Evolutionary conservation across 2,888 invertebrate species (phyloP).

Genomic region (Pristionchus arcanus): DNA sequence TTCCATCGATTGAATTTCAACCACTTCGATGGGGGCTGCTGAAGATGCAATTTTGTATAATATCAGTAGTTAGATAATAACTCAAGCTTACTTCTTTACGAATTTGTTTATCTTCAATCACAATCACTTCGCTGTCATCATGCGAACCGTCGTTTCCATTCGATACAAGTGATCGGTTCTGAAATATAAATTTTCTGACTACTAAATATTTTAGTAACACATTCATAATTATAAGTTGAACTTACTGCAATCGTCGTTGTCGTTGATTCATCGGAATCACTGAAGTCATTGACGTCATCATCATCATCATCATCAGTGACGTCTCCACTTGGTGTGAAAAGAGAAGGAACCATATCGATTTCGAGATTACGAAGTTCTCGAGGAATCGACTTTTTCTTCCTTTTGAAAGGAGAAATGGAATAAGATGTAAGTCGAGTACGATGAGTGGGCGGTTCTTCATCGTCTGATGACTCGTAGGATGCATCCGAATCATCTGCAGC

Average conservation of each 20-base stretch:
- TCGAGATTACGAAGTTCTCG: neutral
- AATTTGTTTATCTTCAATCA: neutral
- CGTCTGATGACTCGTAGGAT: too few species aligned
- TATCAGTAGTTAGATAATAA: neutral
- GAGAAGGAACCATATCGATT: neutral
- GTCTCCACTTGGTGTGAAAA: too few species aligned
- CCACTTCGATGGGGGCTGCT: neutral
- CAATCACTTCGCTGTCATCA: neutral
- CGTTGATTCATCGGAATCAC: neutral
- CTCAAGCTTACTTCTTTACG: neutral
- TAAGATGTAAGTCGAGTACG: too few species aligned
- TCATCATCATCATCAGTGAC: neutral
- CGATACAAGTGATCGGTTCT: neutral
- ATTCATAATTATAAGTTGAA: neutral
- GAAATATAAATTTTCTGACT: too few species aligned
- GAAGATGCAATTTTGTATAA: neutral
- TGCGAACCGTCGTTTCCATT: too few species aligned
- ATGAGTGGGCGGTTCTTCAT: too few species aligned
- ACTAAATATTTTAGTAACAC: neutral
- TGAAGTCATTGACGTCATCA: neutral
- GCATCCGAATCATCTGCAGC: too few species aligned
- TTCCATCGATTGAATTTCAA: neutral
- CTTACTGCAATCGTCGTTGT: neutral
- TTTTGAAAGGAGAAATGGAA: too few species aligned
- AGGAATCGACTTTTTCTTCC: neutral